Evolutionary conservation across 1,140 invertebrate genomes (phyloP).

Genomic region (Rhyzopertha dominica): DNA sequence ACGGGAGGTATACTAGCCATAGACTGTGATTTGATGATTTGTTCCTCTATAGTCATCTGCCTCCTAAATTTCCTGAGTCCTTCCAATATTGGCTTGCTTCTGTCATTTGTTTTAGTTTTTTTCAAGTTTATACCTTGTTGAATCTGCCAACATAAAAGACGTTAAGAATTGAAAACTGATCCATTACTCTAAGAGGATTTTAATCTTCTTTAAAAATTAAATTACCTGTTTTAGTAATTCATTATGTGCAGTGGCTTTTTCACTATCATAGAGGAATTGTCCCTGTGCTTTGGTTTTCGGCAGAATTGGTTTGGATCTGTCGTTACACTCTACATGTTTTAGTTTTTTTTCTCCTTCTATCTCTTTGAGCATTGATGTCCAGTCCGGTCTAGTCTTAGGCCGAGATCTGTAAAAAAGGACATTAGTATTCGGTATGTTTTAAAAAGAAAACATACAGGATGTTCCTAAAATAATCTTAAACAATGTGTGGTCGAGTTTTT

Average conservation of each 20-base stretch:
- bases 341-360: slow-evolving; percentile 73
- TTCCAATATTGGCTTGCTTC: slow-evolving; percentile 76
- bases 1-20: slow-evolving; percentile 50
- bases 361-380: slow-evolving; percentile 86
- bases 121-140: slow-evolving; percentile 72
- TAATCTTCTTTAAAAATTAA: too few relatives aligned
- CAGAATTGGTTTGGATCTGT: slow-evolving; percentile 57
- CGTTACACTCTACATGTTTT: slow-evolving; percentile 77
- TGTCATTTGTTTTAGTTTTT: slow-evolving; percentile 74
- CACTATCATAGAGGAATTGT: slow-evolving; percentile 85
- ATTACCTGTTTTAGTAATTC: slow-evolving; percentile 68
- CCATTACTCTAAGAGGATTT: not conserved
- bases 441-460: too few relatives aligned
- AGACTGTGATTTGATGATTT: slow-evolving; percentile 73
- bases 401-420: slow-evolving; percentile 52
- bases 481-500: not conserved
- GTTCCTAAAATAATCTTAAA: not conserved
- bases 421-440: too few relatives aligned
- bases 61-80: slow-evolving; percentile 80
- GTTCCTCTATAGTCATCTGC: slow-evolving; percentile 84
- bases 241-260: slow-evolving; percentile 77
- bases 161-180: not conserved
- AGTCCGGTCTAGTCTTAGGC: slow-evolving; percentile 76
- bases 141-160: slow-evolving; percentile 54
- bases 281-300: slow-evolving; percentile 58